Evolutionary conservation across 1,140 invertebrate genomes (phyloP), one percentile per base, ranked within the genome.

Genomic region (silkworm (Bombyx mori)): DNA sequence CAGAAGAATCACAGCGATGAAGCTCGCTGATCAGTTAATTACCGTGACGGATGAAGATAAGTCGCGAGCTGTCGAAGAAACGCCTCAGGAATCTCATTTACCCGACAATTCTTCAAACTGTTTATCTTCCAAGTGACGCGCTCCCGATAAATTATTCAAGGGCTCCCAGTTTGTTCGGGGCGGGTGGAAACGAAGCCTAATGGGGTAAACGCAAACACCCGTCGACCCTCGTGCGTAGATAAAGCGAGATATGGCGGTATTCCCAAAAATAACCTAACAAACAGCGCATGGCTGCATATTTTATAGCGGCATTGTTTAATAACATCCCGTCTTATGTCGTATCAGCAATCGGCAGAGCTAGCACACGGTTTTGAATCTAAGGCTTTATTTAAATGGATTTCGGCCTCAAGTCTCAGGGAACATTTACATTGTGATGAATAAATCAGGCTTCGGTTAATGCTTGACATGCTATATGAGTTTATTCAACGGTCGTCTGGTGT

Each of bases 141-240:
- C 4, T 44, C 12, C 8, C 12, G n/a, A 54, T 54, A 54, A 54
- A 54, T 54, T 54, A 54, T 54, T 44, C 44, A 54, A 9, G 12
- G 12, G 10, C 12, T n/a, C 2, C 8, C 9, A 53, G 12, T 46
- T 22, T 44, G 10, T 18, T 6, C 44, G n/a, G 10, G 52, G 7
- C 7, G 44, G 45, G 43, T 45, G 44, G 26, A 12, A 18, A 18
- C 50, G 50, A 8, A 8, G 50, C 18, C 45, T 44, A 54, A 45
- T 12, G 44, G 44, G 44, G 53, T 45, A 8, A 54, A 54, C 26
- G 53, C 43, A 54, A 54, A 54, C 43, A 54, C 42, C 26, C n/a
- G 42, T 8, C 45, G 45, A 6, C 6, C 8, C 8, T 45, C 53
- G 8, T 7, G 53, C 18, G 26, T 45, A 44, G 42, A 54, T 54